Base-by-base conservation (phyloP, 2,797 vertebrate species). In the Sus cebifrons region DNA sequence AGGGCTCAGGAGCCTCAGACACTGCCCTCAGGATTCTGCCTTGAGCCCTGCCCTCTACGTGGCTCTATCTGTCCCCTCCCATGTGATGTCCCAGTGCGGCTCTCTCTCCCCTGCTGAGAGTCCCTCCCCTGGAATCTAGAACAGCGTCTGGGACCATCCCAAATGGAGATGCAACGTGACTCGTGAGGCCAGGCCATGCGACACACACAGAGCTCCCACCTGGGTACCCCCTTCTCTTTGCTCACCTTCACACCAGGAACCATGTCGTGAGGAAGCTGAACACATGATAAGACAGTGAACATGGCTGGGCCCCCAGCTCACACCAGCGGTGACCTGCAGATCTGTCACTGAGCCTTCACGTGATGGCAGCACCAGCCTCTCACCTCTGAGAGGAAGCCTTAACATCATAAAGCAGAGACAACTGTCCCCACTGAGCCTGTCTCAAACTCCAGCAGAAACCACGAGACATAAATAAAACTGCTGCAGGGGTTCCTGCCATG, bases 61-160 rank as follows among this genome's bases (percentile, higher is more conserved):
- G 1, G 3, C 4, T 5, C 40, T 6, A 14, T 7, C 36, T 0
- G 1, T 21, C 73, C 70, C 32, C 32, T 40, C 25, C 78, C 23
- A 1, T 0, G 0, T 0, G 8, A 16, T 10, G 18, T 18, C 54
- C 75, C 32, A 1, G 5, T 0, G 5, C 2, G 23, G 36, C 27
- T 17, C 16, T 8, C 23, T 13, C 54, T 6, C 27, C 49, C 21
- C 29, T 1, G 2, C 27, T 1, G 56, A 25, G 3, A 52, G 58
- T 16, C 52, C 49, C 12, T 25, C 18, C 29, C 27, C 12, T 44
- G 14, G 1, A 64, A 27, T 60, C 36, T 18, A 44, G 29, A 56
- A 32, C 2, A 49, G 44, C 70, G 20, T 14, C 84, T 73, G 32
- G 56, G 86, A 16, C 18, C 18, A 0, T 36, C 36, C 56, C 12